Conservation (phyloP, 2,888 invertebrate species). For the Antheraea assamensis region DNA sequence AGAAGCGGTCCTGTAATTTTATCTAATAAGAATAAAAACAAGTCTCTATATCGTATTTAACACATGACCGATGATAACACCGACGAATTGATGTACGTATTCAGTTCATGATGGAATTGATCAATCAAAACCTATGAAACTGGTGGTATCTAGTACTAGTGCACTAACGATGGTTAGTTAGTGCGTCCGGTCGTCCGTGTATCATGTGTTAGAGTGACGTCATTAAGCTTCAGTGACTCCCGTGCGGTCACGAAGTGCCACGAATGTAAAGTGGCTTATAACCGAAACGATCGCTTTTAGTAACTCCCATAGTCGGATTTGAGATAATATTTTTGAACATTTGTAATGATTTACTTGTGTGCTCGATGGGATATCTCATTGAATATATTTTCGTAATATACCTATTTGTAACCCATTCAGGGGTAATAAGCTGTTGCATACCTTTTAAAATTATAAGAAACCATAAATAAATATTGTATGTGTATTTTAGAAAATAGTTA, state of each 20-base stretch:
- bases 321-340: neutral
- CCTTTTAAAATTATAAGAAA: too few species aligned
- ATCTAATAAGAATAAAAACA: too few species aligned
- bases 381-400: neutral
- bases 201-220: slow-evolving; percentile 16
- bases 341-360: neutral
- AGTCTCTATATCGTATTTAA: too few species aligned
- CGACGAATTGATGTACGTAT: neutral
- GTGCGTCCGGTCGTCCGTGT: neutral
- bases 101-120: neutral
- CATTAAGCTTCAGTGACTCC: slow-evolving; percentile 18
- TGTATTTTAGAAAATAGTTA: too few species aligned
- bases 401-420: neutral
- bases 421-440: too few species aligned
- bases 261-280: neutral
- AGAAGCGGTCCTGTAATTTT: too few species aligned
- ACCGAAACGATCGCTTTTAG: neutral
- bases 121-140: neutral
- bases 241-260: neutral
- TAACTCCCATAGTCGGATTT: neutral
- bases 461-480: too few species aligned
- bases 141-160: slow-evolving; percentile 1
- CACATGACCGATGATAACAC: too few species aligned
- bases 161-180: slow-evolving; percentile 18
- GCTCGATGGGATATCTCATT: neutral